Evolutionary conservation across 2,888 invertebrate species (phyloP).

Genomic region (Cheilosia scutellata): DNA sequence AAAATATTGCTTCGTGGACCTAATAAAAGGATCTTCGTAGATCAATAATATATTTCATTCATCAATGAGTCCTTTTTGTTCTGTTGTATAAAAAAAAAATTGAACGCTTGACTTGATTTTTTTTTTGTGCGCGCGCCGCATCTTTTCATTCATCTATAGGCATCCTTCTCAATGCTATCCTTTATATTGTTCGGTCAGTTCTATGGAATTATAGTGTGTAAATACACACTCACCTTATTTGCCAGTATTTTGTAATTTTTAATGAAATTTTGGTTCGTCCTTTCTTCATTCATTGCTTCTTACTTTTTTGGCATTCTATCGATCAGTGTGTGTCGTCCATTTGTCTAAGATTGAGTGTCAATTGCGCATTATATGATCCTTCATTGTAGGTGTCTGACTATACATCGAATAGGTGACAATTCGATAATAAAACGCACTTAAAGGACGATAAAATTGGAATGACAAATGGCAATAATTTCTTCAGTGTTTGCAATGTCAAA

Average conservation of each 20-base stretch:
- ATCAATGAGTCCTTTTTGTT: slow-evolving; percentile 58
- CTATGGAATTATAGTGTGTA: slow-evolving; percentile 74
- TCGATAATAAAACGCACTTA: slow-evolving; percentile 73
- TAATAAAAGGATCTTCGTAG: slow-evolving; percentile 62
- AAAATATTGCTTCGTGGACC: slow-evolving; percentile 25
- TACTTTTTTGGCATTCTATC: slow-evolving; percentile 31
- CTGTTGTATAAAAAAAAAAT: not conserved
- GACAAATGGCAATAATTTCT: slow-evolving; percentile 64
- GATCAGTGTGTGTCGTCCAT: slow-evolving; percentile 71
- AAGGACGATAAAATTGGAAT: slow-evolving; percentile 70
- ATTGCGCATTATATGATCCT: slow-evolving; percentile 65
- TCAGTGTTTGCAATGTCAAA: slow-evolving; percentile 54
- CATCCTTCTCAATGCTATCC: slow-evolving; percentile 13
- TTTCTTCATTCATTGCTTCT: slow-evolving; percentile 35
- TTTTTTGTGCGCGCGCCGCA: slow-evolving; percentile 63
- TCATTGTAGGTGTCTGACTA: slow-evolving; percentile 52
- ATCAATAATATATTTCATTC: slow-evolving; percentile 73
- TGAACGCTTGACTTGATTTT: slow-evolving; percentile 61
- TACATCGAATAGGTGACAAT: slow-evolving; percentile 64
- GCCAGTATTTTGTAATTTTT: slow-evolving; percentile 60
- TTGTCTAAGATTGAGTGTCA: slow-evolving; percentile 74
- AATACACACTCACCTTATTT: slow-evolving; percentile 65
- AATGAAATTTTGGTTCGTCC: slow-evolving; percentile 45
- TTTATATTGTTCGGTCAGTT: slow-evolving; percentile 58
- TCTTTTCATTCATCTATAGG: slow-evolving; percentile 52